Percentiles rank a stretch among this genome's conserved stretches.
These are phyloP conservation scores for Morbakka virulenta DNA, from an alignment of 30 jellyfish, hydroid and myxozoan species.

Conservation along the genomic window DNA sequence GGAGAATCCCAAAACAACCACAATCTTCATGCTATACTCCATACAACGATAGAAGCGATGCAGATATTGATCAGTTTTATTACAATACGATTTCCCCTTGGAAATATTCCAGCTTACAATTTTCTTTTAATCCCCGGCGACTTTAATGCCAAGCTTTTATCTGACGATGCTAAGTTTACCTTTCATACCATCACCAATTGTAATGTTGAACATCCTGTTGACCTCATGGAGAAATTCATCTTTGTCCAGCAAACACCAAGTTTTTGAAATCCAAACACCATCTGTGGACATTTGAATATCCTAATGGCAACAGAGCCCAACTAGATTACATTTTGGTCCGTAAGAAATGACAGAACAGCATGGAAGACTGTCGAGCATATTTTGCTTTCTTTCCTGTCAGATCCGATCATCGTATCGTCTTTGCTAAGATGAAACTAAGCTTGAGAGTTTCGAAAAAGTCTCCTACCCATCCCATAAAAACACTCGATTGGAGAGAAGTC, in stretches of 20 bases:
- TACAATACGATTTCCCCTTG: not conserved
- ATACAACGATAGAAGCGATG: too few species aligned
- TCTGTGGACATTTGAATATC: conserved; percentile 14
- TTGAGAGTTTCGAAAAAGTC: not conserved
- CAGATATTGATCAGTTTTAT: too few species aligned
- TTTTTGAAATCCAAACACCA: not conserved
- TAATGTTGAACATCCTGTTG: not conserved
- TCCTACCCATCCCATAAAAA: not conserved
- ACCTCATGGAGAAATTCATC: not conserved
- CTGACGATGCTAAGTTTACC: not conserved
- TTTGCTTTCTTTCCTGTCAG: conserved; percentile 13
- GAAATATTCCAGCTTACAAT: not conserved
- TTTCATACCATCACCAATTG: not conserved
- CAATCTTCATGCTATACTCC: too few species aligned
- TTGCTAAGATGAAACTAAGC: conserved; percentile 6
- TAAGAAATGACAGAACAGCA: conserved; percentile 14
- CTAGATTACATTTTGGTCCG: conserved; percentile 7
- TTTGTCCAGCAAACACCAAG: not conserved
- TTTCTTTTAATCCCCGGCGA: not conserved
- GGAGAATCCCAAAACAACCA: too few species aligned
- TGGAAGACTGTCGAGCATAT: not conserved
- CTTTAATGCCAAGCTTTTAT: not conserved
- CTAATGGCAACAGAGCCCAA: conserved; percentile 26
- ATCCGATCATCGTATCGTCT: conserved; percentile 25
- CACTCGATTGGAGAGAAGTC: not conserved